Conservation (phyloP, 2,797 vertebrate genomes). For the Morus bassanus region DNA sequence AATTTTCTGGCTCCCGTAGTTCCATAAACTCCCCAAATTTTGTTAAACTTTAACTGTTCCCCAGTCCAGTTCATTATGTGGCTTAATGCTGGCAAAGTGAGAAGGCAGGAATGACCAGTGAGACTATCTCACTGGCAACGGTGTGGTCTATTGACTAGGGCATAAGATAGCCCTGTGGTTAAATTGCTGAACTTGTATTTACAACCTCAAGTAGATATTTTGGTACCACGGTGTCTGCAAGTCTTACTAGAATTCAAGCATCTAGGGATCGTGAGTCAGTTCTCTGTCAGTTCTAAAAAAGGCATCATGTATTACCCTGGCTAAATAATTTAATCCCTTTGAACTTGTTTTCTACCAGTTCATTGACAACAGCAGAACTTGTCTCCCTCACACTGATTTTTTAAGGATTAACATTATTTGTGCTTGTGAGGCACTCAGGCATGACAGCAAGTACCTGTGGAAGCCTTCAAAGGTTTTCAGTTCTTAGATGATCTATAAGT, state of each 20-base stretch:
- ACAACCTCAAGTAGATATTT: background rate
- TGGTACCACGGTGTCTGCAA: background rate
- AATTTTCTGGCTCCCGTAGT: background rate
- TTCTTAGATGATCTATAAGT: background rate
- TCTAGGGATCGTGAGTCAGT: background rate
- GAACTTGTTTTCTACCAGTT: background rate
- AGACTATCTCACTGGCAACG: background rate
- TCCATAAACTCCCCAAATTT: background rate
- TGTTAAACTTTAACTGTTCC: background rate
- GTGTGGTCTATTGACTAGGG: background rate
- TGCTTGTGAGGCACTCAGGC: background rate
- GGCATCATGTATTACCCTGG: background rate
- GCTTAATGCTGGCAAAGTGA: background rate
- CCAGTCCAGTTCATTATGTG: background rate
- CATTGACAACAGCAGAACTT: background rate
- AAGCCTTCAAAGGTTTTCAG: background rate
- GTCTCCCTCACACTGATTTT: background rate
- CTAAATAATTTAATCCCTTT: background rate
- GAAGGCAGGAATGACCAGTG: background rate
- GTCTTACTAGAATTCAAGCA: background rate
- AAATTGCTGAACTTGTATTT: background rate
- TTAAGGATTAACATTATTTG: background rate
- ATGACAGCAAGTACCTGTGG: background rate
- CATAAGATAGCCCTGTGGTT: background rate
- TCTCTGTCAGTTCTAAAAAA: background rate